Evolutionary conservation across 2,797 vertebrate species (phyloP).

Genomic region (Pangasius djambal): DNA sequence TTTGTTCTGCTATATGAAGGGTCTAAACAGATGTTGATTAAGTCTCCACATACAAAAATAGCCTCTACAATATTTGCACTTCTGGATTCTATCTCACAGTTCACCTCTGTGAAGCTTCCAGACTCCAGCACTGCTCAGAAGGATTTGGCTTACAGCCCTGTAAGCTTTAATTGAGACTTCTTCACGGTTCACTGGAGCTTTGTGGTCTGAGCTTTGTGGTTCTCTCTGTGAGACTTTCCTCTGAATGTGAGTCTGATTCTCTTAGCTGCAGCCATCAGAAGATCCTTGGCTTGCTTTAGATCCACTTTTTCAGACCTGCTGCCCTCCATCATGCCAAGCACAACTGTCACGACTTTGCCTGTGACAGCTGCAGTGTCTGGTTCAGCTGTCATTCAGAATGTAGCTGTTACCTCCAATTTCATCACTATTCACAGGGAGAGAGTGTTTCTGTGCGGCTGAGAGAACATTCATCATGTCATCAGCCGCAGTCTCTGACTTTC

Average conservation of each 20-base stretch:
- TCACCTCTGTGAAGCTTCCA: neutral
- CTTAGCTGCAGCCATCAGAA: neutral
- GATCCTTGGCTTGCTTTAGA: neutral
- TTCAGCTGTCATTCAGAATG: neutral
- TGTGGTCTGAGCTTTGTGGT: neutral
- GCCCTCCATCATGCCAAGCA: neutral
- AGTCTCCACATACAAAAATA: neutral
- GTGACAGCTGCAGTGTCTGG: neutral
- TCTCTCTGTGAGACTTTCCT: neutral
- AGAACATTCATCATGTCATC: neutral
- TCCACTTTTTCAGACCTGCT: neutral
- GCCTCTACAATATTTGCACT: neutral
- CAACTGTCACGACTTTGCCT: neutral
- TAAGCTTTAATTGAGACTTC: neutral
- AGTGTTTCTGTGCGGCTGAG: neutral
- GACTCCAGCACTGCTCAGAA: neutral
- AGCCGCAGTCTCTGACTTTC: neutral
- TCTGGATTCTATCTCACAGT: neutral
- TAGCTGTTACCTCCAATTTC: neutral
- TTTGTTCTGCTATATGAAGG: neutral
- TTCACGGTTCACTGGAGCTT: neutral
- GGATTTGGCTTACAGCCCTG: neutral
- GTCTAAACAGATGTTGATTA: neutral
- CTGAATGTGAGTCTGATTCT: neutral
- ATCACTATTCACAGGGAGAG: neutral